Base-by-base conservation (phyloP, 2,797 vertebrate genomes). In the Acrocephalus scirpaceus region DNA sequence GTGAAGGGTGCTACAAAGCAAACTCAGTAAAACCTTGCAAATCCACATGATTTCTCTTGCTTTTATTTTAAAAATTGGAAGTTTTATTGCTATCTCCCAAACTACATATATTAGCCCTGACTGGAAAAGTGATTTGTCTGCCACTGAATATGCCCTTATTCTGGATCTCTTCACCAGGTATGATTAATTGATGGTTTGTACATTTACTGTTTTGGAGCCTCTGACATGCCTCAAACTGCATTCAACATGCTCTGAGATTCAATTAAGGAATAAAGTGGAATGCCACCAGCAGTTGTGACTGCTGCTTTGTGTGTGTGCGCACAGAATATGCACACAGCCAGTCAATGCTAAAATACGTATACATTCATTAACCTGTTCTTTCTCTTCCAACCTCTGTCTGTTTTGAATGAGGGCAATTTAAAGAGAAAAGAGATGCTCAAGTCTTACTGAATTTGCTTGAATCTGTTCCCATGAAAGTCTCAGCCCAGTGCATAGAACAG, bases 11-110 rank as follows among this genome's bases (percentile, higher is more conserved):
- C 9, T 71, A 72, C 91, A 95, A 85, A 88, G 27, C n/a, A 94
- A 97, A 95, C 64, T 67, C 58, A 78, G 75, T 30, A 78, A 93
- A 91, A 84, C 67, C 76, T 42, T 51, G 66, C 74, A 95, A 94
- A 95, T 76, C 64, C 72, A 48, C 20, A 36, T 4, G 1, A 65
- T 83, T 84, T 71, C 62, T 51, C 27, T 90, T 53, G 16, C 13
- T 72, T 75, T 71, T 36, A 13, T 70, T 78, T 86, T 60, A 78
- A 53, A 50, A 36, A 42, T 11, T 2, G 2, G 8, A 71, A 45
- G 18, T 26, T 91, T 54, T 78, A 38, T 11, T 70, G n/a, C 36
- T 44, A 83, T 56, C 54, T 87, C 16, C 20, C 82, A 57, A 51
- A 64, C 38, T 54, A 50, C 48, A 38, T 17, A n/a, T 64, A 64